Conservation (phyloP, 2,113 vertebrate genomes). For the Mesoclemmys tuberculata region DNA sequence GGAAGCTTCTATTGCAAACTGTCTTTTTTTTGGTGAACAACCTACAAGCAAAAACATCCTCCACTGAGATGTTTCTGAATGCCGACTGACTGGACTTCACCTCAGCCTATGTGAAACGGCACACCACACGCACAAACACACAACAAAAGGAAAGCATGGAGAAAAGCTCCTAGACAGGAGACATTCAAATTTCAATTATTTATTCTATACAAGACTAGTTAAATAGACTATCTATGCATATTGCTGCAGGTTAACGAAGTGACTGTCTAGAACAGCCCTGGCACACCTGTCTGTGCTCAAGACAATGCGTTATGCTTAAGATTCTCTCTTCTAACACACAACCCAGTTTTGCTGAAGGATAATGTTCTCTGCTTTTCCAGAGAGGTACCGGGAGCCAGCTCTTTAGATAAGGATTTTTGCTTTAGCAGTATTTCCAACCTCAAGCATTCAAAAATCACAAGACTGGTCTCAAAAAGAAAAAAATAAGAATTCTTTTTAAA, state of each 20-base stretch:
- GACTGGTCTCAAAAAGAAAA: background rate
- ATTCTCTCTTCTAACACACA: fast-evolving
- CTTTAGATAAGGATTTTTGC: background rate
- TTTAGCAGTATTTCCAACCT: background rate
- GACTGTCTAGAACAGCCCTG: background rate
- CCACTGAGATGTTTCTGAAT: background rate
- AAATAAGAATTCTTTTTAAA: background rate
- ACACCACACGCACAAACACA: background rate
- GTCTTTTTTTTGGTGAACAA: background rate
- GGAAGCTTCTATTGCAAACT: background rate
- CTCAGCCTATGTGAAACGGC: background rate
- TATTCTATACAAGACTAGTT: background rate
- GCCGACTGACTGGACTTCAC: background rate
- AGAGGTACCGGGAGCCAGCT: fast-evolving
- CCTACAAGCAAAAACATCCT: background rate
- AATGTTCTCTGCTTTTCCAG: fast-evolving
- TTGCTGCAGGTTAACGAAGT: fast-evolving
- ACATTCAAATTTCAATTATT: fast-evolving
- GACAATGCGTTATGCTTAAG: fast-evolving
- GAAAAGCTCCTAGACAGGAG: background rate
- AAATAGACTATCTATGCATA: fast-evolving
- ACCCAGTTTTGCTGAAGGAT: fast-evolving
- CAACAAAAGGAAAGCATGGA: fast-evolving
- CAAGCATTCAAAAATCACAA: background rate
- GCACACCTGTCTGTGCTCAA: fast-evolving